phyloP scores from a whole-genome alignment of 2,113 vertebrate species.

The Pithys albifrons region DNA sequence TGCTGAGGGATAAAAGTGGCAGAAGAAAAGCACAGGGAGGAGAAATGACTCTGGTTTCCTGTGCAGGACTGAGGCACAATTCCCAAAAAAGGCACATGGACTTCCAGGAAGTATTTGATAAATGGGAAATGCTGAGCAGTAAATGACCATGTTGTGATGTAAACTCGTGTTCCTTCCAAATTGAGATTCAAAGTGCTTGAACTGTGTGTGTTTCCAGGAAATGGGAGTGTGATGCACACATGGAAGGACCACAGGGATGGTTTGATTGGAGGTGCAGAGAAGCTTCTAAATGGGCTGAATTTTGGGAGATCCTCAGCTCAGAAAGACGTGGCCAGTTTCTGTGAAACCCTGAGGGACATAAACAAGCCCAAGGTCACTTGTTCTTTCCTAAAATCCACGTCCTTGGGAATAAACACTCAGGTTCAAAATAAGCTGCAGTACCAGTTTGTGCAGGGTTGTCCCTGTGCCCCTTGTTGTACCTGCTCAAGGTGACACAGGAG shows the following conservation, averaged over 20 bases:
- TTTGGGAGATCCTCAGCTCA: background rate
- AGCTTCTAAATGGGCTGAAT: background rate
- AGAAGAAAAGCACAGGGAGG: background rate
- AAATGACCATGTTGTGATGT: background rate
- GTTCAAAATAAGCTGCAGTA: background rate
- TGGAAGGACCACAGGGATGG: background rate
- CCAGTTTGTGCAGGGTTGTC: background rate
- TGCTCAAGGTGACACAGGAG: background rate
- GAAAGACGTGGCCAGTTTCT: background rate
- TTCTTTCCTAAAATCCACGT: background rate
- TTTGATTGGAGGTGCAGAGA: fast-evolving
- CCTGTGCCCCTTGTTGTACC: fast-evolving
- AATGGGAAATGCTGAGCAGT: background rate
- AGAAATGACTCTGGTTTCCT: background rate
- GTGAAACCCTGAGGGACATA: fast-evolving
- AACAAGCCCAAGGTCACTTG: background rate
- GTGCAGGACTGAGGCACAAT: background rate
- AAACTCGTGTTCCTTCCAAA: background rate
- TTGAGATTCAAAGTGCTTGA: background rate
- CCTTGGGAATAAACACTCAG: background rate
- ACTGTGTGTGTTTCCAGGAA: background rate
- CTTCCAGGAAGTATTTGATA: background rate
- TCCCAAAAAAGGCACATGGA: background rate
- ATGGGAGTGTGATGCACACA: background rate
- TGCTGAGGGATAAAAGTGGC: background rate